Conservation (phyloP, 2,113 vertebrate genomes). For the Elephas maximus region DNA sequence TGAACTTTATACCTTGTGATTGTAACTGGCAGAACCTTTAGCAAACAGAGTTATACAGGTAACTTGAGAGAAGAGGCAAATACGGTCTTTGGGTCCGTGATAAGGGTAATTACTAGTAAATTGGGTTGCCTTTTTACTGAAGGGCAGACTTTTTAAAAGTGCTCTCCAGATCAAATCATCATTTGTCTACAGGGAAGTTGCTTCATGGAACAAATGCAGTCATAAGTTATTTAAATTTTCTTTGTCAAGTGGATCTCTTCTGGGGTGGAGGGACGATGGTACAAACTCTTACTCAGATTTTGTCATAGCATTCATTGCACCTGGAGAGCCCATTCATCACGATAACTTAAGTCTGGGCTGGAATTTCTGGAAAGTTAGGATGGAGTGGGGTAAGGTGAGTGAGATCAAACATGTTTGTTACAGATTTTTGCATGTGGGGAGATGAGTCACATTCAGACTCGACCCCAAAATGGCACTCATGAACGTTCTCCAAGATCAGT, state of each 20-base stretch:
- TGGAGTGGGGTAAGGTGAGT: not conserved
- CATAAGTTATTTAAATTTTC: not conserved
- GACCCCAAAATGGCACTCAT: not conserved
- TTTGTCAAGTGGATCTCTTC: not conserved
- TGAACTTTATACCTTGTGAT: not conserved
- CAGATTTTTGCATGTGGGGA: not conserved
- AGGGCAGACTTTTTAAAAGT: not conserved
- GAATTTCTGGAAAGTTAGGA: conserved; percentile 59
- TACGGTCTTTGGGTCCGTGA: not conserved
- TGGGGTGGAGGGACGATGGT: not conserved
- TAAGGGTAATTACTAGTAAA: conserved; percentile 11
- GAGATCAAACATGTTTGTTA: conserved; percentile 40
- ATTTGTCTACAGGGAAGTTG: not conserved
- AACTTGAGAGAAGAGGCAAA: not conserved
- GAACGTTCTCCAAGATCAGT: not conserved
- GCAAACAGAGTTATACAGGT: conserved; percentile 1
- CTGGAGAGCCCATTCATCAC: not conserved
- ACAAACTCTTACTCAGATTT: conserved; percentile 62
- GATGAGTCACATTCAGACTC: conserved; percentile 44
- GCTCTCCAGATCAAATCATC: not conserved
- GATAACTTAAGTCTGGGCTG: conserved; percentile 40
- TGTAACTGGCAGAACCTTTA: conserved; percentile 35
- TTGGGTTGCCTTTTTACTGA: not conserved
- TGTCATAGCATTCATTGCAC: not conserved
- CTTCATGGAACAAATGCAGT: not conserved